phyloP scores from a whole-genome alignment of 2,113 vertebrate genomes.

The Upupa epops region DNA sequence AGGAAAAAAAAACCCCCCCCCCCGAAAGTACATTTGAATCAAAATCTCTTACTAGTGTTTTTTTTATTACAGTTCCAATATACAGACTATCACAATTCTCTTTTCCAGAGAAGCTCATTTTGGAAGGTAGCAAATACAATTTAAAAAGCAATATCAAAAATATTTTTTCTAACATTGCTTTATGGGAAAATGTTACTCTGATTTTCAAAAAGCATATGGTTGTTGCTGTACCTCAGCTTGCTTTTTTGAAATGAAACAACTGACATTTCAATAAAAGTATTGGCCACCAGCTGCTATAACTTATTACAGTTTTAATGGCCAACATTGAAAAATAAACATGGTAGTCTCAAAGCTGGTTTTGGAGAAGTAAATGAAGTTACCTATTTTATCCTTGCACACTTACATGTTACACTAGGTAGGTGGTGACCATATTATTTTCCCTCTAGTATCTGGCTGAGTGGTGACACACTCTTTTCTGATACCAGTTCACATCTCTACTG shows the following conservation, averaged over 20 bases:
- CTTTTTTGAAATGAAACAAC: background rate
- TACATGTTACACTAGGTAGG: background rate
- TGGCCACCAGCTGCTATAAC: background rate
- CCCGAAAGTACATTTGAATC: background rate
- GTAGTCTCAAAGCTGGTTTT: background rate
- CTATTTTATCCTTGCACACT: background rate
- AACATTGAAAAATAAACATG: background rate
- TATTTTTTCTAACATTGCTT: background rate
- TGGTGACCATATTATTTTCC: background rate
- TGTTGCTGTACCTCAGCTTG: background rate
- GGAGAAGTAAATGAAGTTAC: background rate
- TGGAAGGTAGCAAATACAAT: conserved; percentile 1
- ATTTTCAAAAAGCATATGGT: background rate
- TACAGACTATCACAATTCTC: background rate
- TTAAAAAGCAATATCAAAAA: background rate
- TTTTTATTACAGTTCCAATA: background rate
- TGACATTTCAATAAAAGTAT: background rate
- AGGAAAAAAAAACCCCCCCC: background rate
- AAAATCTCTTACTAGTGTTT: background rate
- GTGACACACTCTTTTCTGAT: background rate
- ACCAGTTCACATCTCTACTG: background rate
- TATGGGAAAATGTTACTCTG: background rate
- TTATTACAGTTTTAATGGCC: background rate
- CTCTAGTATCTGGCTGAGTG: background rate
- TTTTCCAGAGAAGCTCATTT: conserved; percentile 13